Evolutionary conservation across 92 coral and sea anemone species (phyloP), one percentile per base, ranked within the genome.

Genomic region (Phenganax subtilis): DNA sequence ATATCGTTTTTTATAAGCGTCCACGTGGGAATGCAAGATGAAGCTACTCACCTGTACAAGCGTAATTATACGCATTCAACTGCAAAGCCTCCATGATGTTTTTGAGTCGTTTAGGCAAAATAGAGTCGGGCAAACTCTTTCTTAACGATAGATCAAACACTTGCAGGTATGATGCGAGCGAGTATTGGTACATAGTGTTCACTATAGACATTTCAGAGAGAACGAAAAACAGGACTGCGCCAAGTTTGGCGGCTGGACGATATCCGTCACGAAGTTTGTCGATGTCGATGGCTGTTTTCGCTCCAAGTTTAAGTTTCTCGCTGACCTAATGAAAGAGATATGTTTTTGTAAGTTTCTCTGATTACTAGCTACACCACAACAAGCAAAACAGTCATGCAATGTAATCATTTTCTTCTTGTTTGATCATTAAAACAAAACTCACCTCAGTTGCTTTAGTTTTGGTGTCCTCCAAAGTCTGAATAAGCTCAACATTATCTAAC

Each of bases 231-330:
- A 94, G 83, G 37, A 94, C 98, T 6, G 98, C 98, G 17, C 98
- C 98, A 3, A 94, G 91, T 83, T 94, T 94, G 20, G 98, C 98
- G 59, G 98, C 98, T 9, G 98, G 98, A 52, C 98, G 85, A 88
- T 94, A 94, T 53, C 98, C 98, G 75, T 94, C 98, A 79, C 98
- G 98, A 59, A 94, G 98, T 72, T 94, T 94, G 91, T 94, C 98
- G 12, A 94, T 94, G 81, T 94, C 98, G 44, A 94, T 87, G 10
- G 98, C 98, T 57, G 98, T 94, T 72, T 94, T 94, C 65, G 98
- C 98, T 53, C 98, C 98, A 51, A 94, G 92, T 75, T 94, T 94
- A n/a, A 94, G 89, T 75, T 94, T 94, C 85, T 94, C 98, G 55
- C 89, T 87, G 27, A 94, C 98, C 98, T 94, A 51, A 62, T 59